A percentile compares a stretch with the other conserved stretches of the same genome.
phyloP scores from a whole-genome alignment of 2,888 invertebrate genomes.

The Trichogramma evanescens region DNA sequence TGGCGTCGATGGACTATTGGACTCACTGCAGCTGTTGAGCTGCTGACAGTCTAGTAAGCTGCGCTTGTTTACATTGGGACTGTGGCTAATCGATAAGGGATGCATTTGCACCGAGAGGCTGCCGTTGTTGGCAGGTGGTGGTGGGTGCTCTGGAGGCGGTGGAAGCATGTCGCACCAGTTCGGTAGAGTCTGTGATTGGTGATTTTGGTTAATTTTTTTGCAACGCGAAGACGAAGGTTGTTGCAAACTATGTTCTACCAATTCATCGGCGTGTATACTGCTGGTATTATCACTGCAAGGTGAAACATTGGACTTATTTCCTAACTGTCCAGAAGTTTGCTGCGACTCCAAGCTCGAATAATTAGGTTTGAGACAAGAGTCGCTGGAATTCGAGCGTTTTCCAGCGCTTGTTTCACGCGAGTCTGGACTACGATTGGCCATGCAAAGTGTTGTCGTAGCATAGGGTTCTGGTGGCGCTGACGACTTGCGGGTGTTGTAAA shows the following conservation, averaged over 20 bases:
- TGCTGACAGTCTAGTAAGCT: slow-evolving; percentile 23
- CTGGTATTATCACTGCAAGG: slow-evolving; percentile 45
- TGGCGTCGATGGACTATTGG: slow-evolving; percentile 43
- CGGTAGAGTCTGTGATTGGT: slow-evolving; percentile 31
- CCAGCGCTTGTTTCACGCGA: slow-evolving; percentile 45
- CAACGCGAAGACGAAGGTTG: not conserved
- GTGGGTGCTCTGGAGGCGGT: slow-evolving; percentile 58
- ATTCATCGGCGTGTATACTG: slow-evolving; percentile 43
- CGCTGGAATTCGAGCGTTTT: slow-evolving; percentile 44
- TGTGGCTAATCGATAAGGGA: slow-evolving; percentile 28
- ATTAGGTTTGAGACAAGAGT: slow-evolving; percentile 45
- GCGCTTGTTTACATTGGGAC: slow-evolving; percentile 41
- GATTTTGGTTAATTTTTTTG: slow-evolving; percentile 26
- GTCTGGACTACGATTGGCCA: slow-evolving; percentile 45
- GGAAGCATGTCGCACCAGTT: slow-evolving; percentile 63
- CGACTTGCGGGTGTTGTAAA: slow-evolving; percentile 53
- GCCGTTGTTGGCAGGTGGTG: slow-evolving; percentile 40
- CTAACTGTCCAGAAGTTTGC: slow-evolving; percentile 33
- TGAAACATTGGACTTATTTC: slow-evolving; percentile 44
- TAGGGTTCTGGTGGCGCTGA: slow-evolving; percentile 63
- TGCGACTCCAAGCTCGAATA: slow-evolving; percentile 43
- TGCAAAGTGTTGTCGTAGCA: slow-evolving; percentile 65
- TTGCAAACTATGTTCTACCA: slow-evolving; percentile 29
- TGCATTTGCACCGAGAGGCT: slow-evolving; percentile 30
- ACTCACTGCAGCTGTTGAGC: slow-evolving; percentile 37